Base-by-base conservation (phyloP, 2,888 invertebrate species). In the Petrolisthes cinctipes region DNA sequence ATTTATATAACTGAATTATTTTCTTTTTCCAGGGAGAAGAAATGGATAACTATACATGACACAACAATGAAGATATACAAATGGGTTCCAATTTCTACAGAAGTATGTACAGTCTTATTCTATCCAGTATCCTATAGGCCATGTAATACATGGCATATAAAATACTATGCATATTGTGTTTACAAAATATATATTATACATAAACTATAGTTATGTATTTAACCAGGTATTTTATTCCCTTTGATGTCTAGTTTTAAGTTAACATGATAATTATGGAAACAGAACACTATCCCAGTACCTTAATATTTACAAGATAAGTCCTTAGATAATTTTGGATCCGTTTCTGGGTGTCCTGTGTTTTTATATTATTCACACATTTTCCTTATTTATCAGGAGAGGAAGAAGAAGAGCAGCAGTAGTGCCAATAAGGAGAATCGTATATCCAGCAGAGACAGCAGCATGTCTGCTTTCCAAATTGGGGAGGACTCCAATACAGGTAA, bases 61-160 rank as follows among this genome's bases (percentile, higher is more conserved):
- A 99, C 99, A 0, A 97, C 98, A 0, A 98, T 99, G 97, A 97
- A 97, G 94, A 98, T 99, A 91, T 99, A 96, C 93, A 99, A 99
- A 94, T 99, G 99, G 99, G 99, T 99, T 76, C 99, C 99, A 56
- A 82, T 90, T n/a, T 57, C 80, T 53, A 68, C 54, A 54, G 86
- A 86, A 54, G 86, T 86, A 71, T 78, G 86, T 86, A 56, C 37
- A 11, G 9, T 83, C 20, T 37, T 37, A 7, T 20, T 56, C n/a
- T 68, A 17, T 68, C 68, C 14, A 17, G 68, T 68, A 17, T 17
- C n/a, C n/a, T n/a, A 68, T n/a, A 68, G 37, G 37, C 37, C 37
- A 37, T 37, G 37, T 37, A 66, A 66, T 66, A 66, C n/a, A 66
- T 66, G 11, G 66, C 14, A 11, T 66, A 14, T n/a, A 14, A 66